These are phyloP conservation scores for Tautogolabrus adspersus DNA, from an alignment of 2,113 vertebrate genomes.

Conservation along the genomic window DNA sequence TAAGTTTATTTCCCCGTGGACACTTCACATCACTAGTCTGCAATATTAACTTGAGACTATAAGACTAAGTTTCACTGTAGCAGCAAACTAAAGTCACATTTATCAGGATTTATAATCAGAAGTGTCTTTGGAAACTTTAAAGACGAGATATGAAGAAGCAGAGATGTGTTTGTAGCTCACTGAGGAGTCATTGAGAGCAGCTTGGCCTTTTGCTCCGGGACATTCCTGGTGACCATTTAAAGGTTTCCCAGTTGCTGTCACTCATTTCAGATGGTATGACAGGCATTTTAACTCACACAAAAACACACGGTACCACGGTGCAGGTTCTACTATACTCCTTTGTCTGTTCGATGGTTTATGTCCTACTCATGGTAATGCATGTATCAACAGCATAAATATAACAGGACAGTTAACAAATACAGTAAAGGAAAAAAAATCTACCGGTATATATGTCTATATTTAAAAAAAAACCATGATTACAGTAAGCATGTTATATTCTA, in stretches of 20 bases:
- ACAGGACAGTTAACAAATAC: too few species aligned
- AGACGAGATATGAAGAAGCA: neutral
- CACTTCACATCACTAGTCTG: constrained; percentile 51
- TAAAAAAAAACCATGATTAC: too few species aligned
- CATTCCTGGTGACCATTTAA: constrained; percentile 27
- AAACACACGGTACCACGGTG: neutral
- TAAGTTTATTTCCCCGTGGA: constrained; percentile 59
- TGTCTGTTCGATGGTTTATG: too few species aligned
- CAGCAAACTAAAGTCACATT: constrained; percentile 4
- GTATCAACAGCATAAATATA: too few species aligned
- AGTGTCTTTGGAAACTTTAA: constrained; percentile 11
- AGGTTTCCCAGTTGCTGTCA: constrained; percentile 20
- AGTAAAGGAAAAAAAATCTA: too few species aligned
- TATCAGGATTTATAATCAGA: constrained; percentile 11
- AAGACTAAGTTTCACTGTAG: too few species aligned
- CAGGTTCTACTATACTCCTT: neutral
- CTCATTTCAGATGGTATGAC: constrained; percentile 25
- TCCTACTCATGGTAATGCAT: too few species aligned
- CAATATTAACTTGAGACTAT: constrained; percentile 36
- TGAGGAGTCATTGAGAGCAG: neutral
- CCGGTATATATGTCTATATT: too few species aligned
- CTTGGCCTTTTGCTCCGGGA: neutral
- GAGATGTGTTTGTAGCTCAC: constrained; percentile 5
- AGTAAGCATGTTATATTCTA: too few species aligned
- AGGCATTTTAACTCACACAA: neutral